phyloP scores from a whole-genome alignment of 1,140 invertebrate genomes.

The Neodiprion virginianus region DNA sequence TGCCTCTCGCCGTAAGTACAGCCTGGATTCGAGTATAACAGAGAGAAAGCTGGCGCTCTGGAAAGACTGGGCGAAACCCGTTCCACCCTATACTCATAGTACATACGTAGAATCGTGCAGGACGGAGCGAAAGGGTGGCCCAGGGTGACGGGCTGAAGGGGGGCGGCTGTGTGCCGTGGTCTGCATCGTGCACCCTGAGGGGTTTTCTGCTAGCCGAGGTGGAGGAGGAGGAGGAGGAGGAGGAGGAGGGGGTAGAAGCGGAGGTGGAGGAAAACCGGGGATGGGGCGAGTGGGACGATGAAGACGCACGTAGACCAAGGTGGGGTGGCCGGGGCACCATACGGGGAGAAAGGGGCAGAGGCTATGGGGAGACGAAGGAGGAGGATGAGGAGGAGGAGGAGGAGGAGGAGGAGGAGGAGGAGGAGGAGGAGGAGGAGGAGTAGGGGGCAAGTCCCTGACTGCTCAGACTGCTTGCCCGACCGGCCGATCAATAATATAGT shows the following conservation, averaged over 20 bases:
- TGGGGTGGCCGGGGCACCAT: constrained; percentile 10
- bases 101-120: not conserved
- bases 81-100: no score
- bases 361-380: constrained; percentile 29
- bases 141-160: not conserved
- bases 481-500: constrained; percentile 3
- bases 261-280: not conserved
- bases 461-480: constrained; percentile 1
- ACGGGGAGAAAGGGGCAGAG: constrained; percentile 34
- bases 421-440: constrained; percentile 15
- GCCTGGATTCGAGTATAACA: not conserved
- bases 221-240: constrained; percentile 20
- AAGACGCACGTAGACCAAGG: not conserved
- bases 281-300: not conserved
- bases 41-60: not conserved
- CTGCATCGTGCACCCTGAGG: not conserved
- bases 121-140: not conserved
- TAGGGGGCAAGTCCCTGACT: constrained; percentile 23
- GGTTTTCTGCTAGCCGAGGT: not conserved
- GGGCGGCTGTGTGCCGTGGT: not conserved
- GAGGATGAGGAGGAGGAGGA: constrained; percentile 40
- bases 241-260: constrained; percentile 22
- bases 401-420: constrained; percentile 26
- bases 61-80: no score
- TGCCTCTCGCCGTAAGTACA: not conserved